A percentile compares a stretch with the other conserved stretches of the same genome.
These are phyloP conservation scores for Metaphire vulgaris DNA, from an alignment of 1,140 invertebrate genomes.

Conservation along the genomic window DNA sequence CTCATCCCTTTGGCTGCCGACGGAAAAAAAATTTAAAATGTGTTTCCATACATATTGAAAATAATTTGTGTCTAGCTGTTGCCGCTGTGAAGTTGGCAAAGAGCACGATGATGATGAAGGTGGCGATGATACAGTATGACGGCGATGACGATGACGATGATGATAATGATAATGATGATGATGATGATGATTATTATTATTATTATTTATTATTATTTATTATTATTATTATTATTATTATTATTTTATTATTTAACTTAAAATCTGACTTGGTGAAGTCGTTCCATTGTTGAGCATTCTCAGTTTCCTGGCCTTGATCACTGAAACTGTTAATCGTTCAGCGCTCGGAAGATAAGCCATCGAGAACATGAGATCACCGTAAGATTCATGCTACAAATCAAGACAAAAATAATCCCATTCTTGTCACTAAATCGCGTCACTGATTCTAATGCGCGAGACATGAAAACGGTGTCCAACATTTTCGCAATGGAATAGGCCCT, in stretches of 20 bases:
- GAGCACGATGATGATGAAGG: neutral
- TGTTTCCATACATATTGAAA: too few species aligned
- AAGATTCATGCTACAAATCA: constrained; percentile 35
- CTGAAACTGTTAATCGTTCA: constrained; percentile 71
- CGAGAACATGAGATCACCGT: constrained; percentile 67
- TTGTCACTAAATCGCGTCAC: too few species aligned
- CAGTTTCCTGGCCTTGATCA: constrained; percentile 75
- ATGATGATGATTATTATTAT: too few species aligned
- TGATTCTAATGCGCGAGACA: too few species aligned
- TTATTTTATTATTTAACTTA: neutral
- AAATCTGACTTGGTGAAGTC: constrained; percentile 38
- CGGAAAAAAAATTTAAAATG: too few species aligned
- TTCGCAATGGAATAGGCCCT: too few species aligned
- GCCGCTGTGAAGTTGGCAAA: too few species aligned
- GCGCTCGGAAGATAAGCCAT: constrained; percentile 78
- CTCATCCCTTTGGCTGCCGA: too few species aligned
- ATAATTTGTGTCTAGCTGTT: too few species aligned
- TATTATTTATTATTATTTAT: too few species aligned
- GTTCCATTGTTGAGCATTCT: constrained; percentile 50
- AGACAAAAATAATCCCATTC: constrained; percentile 6
- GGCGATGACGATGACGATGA: neutral
- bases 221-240: too few species aligned
- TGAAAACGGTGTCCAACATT: too few species aligned
- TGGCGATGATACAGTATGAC: neutral
- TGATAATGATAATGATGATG: neutral